A percentile compares a stretch with the other conserved stretches of the same genome.
Evolutionary conservation across 2,888 invertebrate genomes (phyloP).

Genomic region (Luperina nickerlii): DNA sequence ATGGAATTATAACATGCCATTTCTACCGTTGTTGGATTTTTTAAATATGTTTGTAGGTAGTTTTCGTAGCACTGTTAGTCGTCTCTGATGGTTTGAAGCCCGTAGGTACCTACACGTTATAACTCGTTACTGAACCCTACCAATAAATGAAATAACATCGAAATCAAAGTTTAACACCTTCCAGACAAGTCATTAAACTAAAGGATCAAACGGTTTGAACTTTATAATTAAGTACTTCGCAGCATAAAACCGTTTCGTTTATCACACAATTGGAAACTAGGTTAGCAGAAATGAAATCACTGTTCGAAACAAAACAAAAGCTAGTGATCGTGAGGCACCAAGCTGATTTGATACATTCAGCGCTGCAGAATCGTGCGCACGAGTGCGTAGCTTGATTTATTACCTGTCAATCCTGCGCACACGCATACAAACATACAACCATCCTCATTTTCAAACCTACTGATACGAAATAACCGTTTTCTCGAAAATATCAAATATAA

Average conservation of each 20-base stretch:
- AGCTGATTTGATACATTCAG: constrained; percentile 88
- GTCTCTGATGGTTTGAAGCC: background rate
- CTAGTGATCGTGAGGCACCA: constrained; percentile 86
- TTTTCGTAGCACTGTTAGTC: background rate
- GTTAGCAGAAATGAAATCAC: constrained; percentile 81
- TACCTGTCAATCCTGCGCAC: constrained; percentile 65
- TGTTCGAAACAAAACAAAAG: constrained; percentile 83
- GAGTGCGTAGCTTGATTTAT: constrained; percentile 84
- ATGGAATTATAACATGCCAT: background rate
- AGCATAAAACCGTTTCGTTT: constrained; percentile 43
- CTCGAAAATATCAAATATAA: constrained; percentile 70
- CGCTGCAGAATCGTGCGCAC: constrained; percentile 86
- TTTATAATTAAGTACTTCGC: constrained; percentile 49
- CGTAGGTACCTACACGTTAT: background rate
- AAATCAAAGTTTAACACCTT: constrained; percentile 24
- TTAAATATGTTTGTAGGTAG: background rate
- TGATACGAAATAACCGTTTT: constrained; percentile 69
- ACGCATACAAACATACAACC: constrained; percentile 53
- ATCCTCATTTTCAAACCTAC: constrained; percentile 68
- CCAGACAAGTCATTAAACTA: constrained; percentile 44
- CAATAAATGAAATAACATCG: background rate
- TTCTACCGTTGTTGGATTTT: too few species aligned
- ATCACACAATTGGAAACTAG: constrained; percentile 74
- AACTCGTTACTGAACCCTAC: background rate
- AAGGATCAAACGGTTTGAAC: constrained; percentile 34